Evolutionary conservation across 1,140 invertebrate genomes (phyloP).

Genomic region (Drosophila jambulina): DNA sequence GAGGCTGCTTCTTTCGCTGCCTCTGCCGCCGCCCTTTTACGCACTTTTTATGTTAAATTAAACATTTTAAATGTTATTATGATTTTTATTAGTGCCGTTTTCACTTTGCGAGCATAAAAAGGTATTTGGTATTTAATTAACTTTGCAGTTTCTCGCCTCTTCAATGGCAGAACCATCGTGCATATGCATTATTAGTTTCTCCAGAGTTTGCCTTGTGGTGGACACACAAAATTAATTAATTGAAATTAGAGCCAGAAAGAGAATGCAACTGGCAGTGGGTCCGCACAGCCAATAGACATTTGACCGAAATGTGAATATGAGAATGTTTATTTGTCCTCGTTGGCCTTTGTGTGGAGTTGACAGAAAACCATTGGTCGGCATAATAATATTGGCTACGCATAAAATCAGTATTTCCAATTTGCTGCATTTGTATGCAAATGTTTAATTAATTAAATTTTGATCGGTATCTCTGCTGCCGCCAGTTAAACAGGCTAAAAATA

Average conservation of each 20-base stretch:
- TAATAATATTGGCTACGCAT: constrained; percentile 22
- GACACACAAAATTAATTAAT: constrained; percentile 67
- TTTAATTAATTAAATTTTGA: constrained; percentile 27
- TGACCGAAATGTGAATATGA: constrained; percentile 2
- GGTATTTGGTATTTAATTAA: constrained; percentile 35
- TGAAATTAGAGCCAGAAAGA: constrained; percentile 46
- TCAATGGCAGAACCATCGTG: not conserved
- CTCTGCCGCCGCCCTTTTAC: constrained; percentile 5
- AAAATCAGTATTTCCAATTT: constrained; percentile 16
- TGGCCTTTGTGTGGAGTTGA: constrained; percentile 16
- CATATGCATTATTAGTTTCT: constrained; percentile 33
- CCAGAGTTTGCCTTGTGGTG: constrained; percentile 26
- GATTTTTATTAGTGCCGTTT: constrained; percentile 39
- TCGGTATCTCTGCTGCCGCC: constrained; percentile 1
- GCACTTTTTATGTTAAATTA: constrained; percentile 52
- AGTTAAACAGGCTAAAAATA: constrained; percentile 16
- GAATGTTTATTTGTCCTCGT: constrained; percentile 4
- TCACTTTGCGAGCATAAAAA: constrained; percentile 33
- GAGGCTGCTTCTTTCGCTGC: not conserved
- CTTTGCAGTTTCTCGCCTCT: constrained; percentile 12
- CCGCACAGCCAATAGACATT: constrained; percentile 23
- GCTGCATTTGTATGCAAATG: not conserved
- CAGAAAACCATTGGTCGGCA: constrained; percentile 12
- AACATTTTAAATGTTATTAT: constrained; percentile 58
- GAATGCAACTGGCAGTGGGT: constrained; percentile 17